Conservation (phyloP, 1,140 invertebrate genomes). For the Trichonephila inaurata region DNA sequence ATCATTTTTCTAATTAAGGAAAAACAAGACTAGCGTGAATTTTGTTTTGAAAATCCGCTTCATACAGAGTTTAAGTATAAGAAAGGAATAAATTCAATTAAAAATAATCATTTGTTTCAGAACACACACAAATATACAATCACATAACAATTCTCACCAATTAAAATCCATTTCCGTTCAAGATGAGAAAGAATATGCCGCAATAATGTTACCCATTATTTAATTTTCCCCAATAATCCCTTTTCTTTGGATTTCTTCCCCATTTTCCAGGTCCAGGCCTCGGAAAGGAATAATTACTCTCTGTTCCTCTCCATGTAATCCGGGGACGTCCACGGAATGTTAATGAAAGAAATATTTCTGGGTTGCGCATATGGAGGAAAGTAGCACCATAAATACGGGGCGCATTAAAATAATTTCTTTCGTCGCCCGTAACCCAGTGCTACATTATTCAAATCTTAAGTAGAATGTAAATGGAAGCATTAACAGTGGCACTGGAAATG, state of each 20-base stretch:
- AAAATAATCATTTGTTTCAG: too few species aligned
- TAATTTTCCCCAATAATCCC: not conserved
- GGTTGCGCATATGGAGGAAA: not conserved
- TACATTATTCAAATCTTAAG: slow-evolving; percentile 6
- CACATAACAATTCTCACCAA: too few species aligned
- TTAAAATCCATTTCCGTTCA: too few species aligned
- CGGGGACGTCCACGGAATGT: not conserved
- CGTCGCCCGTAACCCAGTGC: not conserved
- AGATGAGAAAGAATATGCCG: too few species aligned
- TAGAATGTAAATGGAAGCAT: slow-evolving; percentile 28
- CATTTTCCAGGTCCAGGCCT: not conserved
- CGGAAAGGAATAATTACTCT: not conserved
- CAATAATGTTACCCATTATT: not conserved
- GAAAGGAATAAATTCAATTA: too few species aligned
- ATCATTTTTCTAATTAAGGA: too few species aligned
- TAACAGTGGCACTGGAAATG: not conserved
- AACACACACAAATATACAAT: too few species aligned
- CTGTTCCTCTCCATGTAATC: not conserved
- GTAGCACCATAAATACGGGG: not conserved
- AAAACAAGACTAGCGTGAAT: too few species aligned
- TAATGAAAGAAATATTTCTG: slow-evolving; percentile 40
- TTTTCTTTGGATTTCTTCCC: not conserved
- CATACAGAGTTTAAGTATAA: too few species aligned
- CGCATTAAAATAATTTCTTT: slow-evolving; percentile 37
- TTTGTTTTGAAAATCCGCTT: too few species aligned